phyloP scores from a whole-genome alignment of 2,797 vertebrate genomes.

The Synaphobranchus kaupii region DNA sequence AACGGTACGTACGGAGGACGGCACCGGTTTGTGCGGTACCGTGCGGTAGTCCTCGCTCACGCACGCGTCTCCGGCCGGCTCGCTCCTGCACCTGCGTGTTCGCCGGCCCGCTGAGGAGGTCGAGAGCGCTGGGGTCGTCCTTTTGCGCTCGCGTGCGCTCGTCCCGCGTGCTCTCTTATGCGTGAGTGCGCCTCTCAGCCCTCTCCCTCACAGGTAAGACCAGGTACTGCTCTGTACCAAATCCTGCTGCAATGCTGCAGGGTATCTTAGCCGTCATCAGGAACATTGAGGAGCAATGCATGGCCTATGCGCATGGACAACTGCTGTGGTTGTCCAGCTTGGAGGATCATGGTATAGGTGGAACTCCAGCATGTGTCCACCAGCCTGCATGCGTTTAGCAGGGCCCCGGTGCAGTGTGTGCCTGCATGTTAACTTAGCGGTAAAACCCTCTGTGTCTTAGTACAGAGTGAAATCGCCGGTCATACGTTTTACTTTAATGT shows the following conservation, averaged over 20 bases:
- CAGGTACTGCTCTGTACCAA: slow-evolving; percentile 1
- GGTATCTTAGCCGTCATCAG: background rate
- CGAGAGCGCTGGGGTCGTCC: background rate
- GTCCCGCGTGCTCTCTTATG: background rate
- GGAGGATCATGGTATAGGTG: background rate
- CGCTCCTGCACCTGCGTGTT: background rate
- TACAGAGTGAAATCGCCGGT: background rate
- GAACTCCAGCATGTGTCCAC: background rate
- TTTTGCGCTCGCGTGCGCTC: background rate
- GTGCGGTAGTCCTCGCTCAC: background rate
- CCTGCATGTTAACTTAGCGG: background rate
- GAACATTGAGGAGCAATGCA: background rate
- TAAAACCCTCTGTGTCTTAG: background rate
- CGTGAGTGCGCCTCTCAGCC: background rate
- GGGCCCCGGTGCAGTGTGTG: background rate
- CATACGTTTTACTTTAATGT: background rate
- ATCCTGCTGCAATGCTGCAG: background rate
- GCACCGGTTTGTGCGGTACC: background rate
- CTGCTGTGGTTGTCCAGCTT: background rate
- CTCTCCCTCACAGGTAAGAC: slow-evolving; percentile 21
- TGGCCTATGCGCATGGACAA: background rate
- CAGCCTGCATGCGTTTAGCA: background rate
- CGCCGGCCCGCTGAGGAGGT: background rate
- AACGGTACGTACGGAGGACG: background rate
- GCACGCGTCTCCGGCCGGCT: background rate